phyloP scores from a whole-genome alignment of 1,140 invertebrate species.

The Odontomachus brunneus region DNA sequence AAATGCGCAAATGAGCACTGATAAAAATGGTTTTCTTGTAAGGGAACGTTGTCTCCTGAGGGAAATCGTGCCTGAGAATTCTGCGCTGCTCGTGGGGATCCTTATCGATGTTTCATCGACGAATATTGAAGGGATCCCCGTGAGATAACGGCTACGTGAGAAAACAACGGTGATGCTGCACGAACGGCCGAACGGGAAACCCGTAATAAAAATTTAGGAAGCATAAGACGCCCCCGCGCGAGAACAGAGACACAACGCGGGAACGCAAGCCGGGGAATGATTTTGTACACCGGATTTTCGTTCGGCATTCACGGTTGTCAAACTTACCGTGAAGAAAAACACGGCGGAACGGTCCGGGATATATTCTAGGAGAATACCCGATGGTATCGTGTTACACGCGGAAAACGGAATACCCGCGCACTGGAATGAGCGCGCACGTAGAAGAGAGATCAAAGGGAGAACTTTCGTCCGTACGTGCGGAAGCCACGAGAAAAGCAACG shows the following conservation, averaged over 20 bases:
- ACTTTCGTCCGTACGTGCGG: neutral
- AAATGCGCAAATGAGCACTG: neutral
- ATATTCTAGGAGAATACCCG: slow-evolving; percentile 12
- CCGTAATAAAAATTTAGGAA: slow-evolving; percentile 23
- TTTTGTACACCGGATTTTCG: neutral
- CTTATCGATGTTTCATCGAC: too few relatives aligned
- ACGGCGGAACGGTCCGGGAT: neutral
- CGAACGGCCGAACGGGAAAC: too few relatives aligned
- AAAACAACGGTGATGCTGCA: too few relatives aligned
- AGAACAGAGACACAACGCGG: neutral
- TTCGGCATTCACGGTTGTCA: neutral
- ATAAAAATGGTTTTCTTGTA: neutral
- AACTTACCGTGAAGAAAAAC: slow-evolving; percentile 10
- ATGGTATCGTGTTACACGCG: too few relatives aligned
- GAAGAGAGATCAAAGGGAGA: neutral
- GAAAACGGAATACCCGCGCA: too few relatives aligned
- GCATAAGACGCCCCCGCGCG: neutral
- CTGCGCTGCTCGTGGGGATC: too few relatives aligned
- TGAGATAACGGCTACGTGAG: too few relatives aligned
- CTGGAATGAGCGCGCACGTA: neutral
- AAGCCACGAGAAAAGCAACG: neutral
- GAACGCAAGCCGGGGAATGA: slow-evolving; percentile 3
- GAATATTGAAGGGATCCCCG: too few relatives aligned
- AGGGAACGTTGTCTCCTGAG: neutral
- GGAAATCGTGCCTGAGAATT: too few relatives aligned